Evolutionary conservation across 2,888 invertebrate genomes (phyloP).

Genomic region (Drosophila limbata): DNA sequence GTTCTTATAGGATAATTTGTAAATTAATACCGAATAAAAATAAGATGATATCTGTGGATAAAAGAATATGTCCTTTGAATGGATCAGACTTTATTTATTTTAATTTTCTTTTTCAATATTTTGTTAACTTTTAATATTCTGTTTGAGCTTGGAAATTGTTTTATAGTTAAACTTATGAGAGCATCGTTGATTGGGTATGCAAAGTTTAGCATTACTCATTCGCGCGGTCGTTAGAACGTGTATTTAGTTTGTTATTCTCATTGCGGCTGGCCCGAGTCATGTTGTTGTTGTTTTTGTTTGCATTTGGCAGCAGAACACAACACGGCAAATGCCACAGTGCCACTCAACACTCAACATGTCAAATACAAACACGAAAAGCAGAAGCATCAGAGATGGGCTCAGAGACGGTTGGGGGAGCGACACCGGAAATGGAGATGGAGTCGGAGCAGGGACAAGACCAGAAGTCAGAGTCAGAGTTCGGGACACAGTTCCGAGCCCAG

Average conservation of each 20-base stretch:
- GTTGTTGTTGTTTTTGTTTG: conserved; percentile 45
- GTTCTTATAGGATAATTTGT: no score
- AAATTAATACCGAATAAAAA: no score
- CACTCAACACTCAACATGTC: conserved; percentile 69
- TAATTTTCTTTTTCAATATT: not conserved
- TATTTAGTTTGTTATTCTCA: conserved; percentile 32
- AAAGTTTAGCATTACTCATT: conserved; percentile 12
- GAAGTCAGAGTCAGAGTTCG: not conserved
- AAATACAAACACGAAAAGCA: conserved; percentile 64
- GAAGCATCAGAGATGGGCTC: conserved; percentile 19
- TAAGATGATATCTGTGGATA: no score
- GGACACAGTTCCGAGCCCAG: conserved; percentile 13
- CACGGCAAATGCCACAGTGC: conserved; percentile 54
- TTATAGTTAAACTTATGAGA: not conserved
- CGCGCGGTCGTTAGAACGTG: conserved; percentile 19
- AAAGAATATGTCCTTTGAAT: no score
- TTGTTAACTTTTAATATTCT: not conserved
- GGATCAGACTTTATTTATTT: not conserved
- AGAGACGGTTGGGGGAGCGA: not conserved
- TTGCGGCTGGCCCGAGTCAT: conserved; percentile 7
- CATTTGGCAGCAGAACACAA: conserved; percentile 47
- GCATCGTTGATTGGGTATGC: conserved; percentile 15
- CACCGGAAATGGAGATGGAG: not conserved
- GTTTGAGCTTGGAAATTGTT: not conserved
- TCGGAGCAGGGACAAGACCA: no score